Evolutionary conservation across 2,888 invertebrate species (phyloP), one percentile per base, ranked within the genome.

Genomic region (Frankliniella fusca): DNA sequence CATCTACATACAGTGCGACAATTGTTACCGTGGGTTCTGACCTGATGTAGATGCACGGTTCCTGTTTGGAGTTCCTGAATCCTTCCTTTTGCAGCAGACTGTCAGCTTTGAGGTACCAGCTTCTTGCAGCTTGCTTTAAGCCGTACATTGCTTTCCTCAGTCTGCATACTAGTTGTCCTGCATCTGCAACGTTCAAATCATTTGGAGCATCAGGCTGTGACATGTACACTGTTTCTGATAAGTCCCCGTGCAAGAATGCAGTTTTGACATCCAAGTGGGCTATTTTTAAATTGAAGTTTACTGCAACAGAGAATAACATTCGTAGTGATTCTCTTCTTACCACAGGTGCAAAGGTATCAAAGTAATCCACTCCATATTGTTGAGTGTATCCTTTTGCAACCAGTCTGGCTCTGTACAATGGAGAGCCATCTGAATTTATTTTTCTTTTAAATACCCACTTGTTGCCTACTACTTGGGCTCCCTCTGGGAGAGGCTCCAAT

Each of bases 281-380:
- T 9, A 85, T 82, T n/a, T 82, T 81, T 79, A 84, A 79, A 12
- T 84, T 61, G 48, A 82, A 80, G 50, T 84, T 79, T 18, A 83
- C 84, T 27, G 84, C 84, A 11, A 85, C 54, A 11, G 84, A 82
- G 9, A 85, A 81, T 15, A 85, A 80, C 18, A 82, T 81, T 38
- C 85, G 82, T 38, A 86, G 84, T 12, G 85, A 84, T 79, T 82
- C 49, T 18, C 83, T 82, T 84, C 84, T 85, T 18, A 84, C 85
- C 0, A 87, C 86, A n/a, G 86, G 86, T 79, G 86, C 85, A 82
- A 86, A 87, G 0, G 86, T 86, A 82, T 87, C 86, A 48, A 85
- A 83, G 83, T 86, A 87, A 83, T 86, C 86, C 54, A 85, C 82
- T 11, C 85, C 86, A 79, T 83, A 84, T 83, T 85, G 82, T 82